Percentiles rank a stretch among this genome's conserved stretches.
These are phyloP conservation scores for Ophthalmolycus amberensis DNA, from an alignment of 2,113 vertebrate genomes.

Conservation along the genomic window DNA sequence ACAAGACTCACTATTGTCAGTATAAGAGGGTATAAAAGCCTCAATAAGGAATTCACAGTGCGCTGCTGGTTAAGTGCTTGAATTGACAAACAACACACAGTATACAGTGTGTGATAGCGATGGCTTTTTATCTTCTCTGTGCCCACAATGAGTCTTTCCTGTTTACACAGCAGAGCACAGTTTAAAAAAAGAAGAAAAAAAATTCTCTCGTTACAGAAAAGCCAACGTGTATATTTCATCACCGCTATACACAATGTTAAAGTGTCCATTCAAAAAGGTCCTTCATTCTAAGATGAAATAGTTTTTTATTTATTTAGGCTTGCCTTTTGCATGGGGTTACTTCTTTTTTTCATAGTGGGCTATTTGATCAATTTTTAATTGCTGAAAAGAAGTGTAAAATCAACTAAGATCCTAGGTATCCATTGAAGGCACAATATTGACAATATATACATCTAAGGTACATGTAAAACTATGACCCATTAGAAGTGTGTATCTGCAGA, in stretches of 20 bases:
- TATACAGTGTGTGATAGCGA: background rate
- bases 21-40: too few species aligned
- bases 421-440: background rate
- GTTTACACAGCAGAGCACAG: conserved; percentile 27
- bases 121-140: conserved; percentile 32
- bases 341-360: background rate
- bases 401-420: background rate
- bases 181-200: background rate
- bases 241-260: background rate
- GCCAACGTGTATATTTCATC: background rate
- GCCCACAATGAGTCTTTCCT: conserved; percentile 46
- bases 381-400: background rate
- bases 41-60: background rate
- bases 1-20: background rate
- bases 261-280: background rate
- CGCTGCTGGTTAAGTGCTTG: too few species aligned
- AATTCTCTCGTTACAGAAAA: background rate
- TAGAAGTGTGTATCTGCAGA: too few species aligned
- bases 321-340: background rate
- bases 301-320: background rate
- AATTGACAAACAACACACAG: too few species aligned
- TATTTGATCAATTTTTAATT: background rate
- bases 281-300: background rate
- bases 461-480: too few species aligned
- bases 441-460: too few species aligned